Evolutionary conservation across 2,888 invertebrate genomes (phyloP).

Genomic region (Aplocera efformata): DNA sequence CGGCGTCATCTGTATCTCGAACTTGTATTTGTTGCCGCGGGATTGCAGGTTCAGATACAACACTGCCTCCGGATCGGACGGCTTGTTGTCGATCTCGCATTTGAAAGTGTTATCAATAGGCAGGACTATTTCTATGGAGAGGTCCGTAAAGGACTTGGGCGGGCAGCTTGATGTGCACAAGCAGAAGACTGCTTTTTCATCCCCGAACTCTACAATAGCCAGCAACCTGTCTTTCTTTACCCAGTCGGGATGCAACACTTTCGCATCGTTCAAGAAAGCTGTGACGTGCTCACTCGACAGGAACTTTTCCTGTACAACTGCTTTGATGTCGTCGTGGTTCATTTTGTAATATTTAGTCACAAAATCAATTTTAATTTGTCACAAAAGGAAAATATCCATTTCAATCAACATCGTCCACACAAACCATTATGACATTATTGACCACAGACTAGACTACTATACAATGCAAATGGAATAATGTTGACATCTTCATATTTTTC

Average conservation of each 20-base stretch:
- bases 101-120: constrained; percentile 90
- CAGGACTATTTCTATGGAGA: constrained; percentile 89
- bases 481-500: no score
- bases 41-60: constrained; percentile 74
- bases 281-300: constrained; percentile 71
- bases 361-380: constrained; percentile 27
- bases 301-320: constrained; percentile 74
- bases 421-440: constrained; percentile 27
- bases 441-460: no score
- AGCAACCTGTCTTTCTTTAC: constrained; percentile 69
- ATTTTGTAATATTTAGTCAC: constrained; percentile 43
- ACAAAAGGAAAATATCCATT: constrained; percentile 21
- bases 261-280: constrained; percentile 68
- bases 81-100: constrained; percentile 85
- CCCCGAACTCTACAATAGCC: constrained; percentile 72
- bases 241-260: constrained; percentile 72
- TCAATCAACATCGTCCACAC: constrained; percentile 32
- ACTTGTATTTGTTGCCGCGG: constrained; percentile 67
- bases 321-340: constrained; percentile 73
- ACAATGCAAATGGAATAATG: no score
- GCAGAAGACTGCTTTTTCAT: constrained; percentile 76
- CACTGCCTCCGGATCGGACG: constrained; percentile 72
- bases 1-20: constrained; percentile 76
- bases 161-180: constrained; percentile 80
- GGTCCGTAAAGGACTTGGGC: constrained; percentile 86